Conservation (phyloP, 2,113 vertebrate genomes). For the Dipodomys spectabilis region DNA sequence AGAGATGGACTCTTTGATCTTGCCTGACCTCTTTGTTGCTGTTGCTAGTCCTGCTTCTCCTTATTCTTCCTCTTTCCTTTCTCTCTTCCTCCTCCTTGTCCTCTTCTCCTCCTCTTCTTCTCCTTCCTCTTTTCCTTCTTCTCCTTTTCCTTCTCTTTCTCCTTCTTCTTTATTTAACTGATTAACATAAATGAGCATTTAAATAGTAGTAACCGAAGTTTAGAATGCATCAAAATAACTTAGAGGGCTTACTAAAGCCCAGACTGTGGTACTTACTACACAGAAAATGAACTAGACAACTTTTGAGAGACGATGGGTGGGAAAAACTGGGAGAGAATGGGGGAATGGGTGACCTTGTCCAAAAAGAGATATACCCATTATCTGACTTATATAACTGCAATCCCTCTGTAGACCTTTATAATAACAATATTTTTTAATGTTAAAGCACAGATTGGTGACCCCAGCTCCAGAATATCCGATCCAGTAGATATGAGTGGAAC, state of each 20-base stretch:
- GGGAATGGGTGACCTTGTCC: too few relatives aligned
- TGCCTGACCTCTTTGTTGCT: not conserved
- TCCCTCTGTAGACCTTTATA: too few relatives aligned
- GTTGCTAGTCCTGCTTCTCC: too few relatives aligned
- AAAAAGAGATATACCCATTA: too few relatives aligned
- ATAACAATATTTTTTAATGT: too few relatives aligned
- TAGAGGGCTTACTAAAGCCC: not conserved
- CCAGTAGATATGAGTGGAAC: not conserved
- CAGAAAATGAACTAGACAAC: too few relatives aligned
- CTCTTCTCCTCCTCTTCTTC: not conserved
- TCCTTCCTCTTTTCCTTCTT: not conserved
- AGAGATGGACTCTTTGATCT: not conserved
- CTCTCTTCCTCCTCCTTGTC: not conserved
- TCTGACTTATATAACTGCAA: too few relatives aligned
- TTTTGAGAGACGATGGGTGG: too few relatives aligned
- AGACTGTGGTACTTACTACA: not conserved
- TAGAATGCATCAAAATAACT: not conserved
- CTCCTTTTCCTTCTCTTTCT: too few relatives aligned
- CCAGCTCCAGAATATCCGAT: not conserved
- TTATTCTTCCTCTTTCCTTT: not conserved
- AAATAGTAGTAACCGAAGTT: not conserved
- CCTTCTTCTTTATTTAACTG: not conserved
- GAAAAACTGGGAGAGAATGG: too few relatives aligned
- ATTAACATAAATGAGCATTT: not conserved
- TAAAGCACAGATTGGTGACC: not conserved